Evolutionary conservation across 2,888 invertebrate genomes (phyloP).

Genomic region (Tribolium freemani): DNA sequence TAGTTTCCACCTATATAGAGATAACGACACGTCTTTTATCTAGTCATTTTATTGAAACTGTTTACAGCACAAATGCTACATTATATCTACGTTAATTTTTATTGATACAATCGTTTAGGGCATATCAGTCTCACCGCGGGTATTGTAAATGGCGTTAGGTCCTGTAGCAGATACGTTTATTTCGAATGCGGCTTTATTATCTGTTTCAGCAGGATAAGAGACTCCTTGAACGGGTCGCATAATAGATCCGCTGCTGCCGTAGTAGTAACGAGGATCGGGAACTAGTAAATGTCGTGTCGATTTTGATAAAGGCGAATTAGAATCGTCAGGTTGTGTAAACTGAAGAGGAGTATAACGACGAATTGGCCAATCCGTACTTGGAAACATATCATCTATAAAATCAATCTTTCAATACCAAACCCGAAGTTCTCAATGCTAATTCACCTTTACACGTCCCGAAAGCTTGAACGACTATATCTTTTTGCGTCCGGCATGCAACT

Average conservation of each 20-base stretch:
- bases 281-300: slow-evolving; percentile 84
- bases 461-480: slow-evolving; percentile 82
- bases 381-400: slow-evolving; percentile 74
- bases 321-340: slow-evolving; percentile 85
- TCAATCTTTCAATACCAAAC: not conserved
- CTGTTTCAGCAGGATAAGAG: slow-evolving; percentile 59
- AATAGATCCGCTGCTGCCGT: slow-evolving; percentile 69
- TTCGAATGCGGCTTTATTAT: slow-evolving; percentile 59
- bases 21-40: slow-evolving; percentile 37
- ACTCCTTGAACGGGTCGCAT: slow-evolving; percentile 59
- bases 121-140: slow-evolving; percentile 62
- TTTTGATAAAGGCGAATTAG: slow-evolving; percentile 80
- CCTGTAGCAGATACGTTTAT: slow-evolving; percentile 59
- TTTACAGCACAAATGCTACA: slow-evolving; percentile 45
- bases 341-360: slow-evolving; percentile 84
- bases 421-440: slow-evolving; percentile 18
- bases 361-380: slow-evolving; percentile 82
- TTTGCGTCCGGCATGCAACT: slow-evolving; percentile 86
- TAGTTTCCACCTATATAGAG: slow-evolving; percentile 61
- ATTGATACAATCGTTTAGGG: slow-evolving; percentile 35
- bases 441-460: slow-evolving; percentile 81
- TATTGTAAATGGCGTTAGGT: slow-evolving; percentile 61
- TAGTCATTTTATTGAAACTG: slow-evolving; percentile 42
- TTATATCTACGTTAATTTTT: slow-evolving; percentile 33
- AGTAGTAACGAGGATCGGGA: slow-evolving; percentile 78